Evolutionary conservation across 2,113 vertebrate species (phyloP).

Genomic region (Hassar affinis): DNA sequence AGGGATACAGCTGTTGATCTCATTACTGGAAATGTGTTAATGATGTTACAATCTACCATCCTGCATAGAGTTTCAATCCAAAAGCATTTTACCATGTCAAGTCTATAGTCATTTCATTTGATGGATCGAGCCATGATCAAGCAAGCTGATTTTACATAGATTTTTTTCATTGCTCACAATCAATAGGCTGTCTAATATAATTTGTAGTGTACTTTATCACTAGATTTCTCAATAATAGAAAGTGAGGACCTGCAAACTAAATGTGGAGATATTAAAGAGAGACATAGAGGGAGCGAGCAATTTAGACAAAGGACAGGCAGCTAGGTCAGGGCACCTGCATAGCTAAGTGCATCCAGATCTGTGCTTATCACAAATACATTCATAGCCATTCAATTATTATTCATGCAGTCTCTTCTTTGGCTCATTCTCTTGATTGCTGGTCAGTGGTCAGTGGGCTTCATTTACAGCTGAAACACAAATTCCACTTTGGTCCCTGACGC

Average conservation of each 20-base stretch:
- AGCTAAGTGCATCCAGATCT: constrained; percentile 26
- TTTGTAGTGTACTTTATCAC: background rate
- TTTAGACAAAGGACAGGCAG: background rate
- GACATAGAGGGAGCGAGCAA: background rate
- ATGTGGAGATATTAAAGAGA: background rate
- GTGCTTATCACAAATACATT: constrained; percentile 29
- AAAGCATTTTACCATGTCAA: background rate
- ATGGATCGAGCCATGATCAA: background rate
- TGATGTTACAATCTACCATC: background rate
- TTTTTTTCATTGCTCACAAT: background rate
- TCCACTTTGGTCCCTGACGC: background rate
- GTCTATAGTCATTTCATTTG: background rate
- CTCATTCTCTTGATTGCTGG: too few species aligned
- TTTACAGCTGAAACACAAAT: background rate
- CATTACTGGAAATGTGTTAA: background rate
- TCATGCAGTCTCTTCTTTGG: constrained; percentile 15
- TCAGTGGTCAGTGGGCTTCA: too few species aligned
- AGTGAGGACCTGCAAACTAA: background rate
- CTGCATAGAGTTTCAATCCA: background rate
- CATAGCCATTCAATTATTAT: constrained; percentile 46
- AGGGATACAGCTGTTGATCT: background rate
- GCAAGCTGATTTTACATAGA: background rate
- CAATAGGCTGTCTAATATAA: background rate
- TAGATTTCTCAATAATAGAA: background rate
- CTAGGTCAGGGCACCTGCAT: constrained; percentile 51